These are phyloP conservation scores for Deroplatys truncata DNA, from an alignment of 2,888 invertebrate species.

Conservation along the genomic window DNA sequence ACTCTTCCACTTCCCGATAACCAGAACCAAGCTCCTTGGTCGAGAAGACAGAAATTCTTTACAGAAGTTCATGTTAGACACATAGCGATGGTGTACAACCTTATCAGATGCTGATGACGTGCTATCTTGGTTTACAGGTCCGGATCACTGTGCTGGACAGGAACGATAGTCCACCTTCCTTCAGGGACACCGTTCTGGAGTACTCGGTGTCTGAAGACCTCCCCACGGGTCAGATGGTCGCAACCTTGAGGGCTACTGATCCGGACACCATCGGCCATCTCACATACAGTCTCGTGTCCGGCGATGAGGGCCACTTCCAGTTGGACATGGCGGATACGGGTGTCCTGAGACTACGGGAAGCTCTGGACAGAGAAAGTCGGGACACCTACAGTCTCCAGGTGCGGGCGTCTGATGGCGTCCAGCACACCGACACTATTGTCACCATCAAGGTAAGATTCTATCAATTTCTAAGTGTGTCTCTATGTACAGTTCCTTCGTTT, in stretches of 20 bases:
- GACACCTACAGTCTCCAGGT: constrained; percentile 74
- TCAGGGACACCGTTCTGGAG: constrained; percentile 67
- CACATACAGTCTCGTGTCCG: constrained; percentile 64
- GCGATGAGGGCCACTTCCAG: constrained; percentile 52
- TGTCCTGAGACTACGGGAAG: constrained; percentile 67
- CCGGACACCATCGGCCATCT: constrained; percentile 79
- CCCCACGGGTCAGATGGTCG: constrained; percentile 73
- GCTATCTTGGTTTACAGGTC: constrained; percentile 59
- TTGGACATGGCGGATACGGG: constrained; percentile 66
- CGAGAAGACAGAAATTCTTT: no score
- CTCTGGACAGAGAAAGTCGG: constrained; percentile 78
- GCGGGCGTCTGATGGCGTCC: constrained; percentile 85
- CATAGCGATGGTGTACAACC: no score
- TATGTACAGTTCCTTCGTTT: background rate
- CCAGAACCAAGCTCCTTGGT: no score
- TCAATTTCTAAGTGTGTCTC: background rate
- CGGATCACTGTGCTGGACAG: constrained; percentile 81
- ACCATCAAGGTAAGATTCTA: constrained; percentile 67
- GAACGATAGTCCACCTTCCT: constrained; percentile 92
- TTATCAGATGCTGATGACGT: no score
- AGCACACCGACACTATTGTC: constrained; percentile 74
- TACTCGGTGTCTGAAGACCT: constrained; percentile 82
- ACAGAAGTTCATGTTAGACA: no score
- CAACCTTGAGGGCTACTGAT: constrained; percentile 74
- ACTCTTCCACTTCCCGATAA: no score